These are phyloP conservation scores for Eustalomyia histrio DNA, from an alignment of 2,888 invertebrate genomes.

Conservation along the genomic window DNA sequence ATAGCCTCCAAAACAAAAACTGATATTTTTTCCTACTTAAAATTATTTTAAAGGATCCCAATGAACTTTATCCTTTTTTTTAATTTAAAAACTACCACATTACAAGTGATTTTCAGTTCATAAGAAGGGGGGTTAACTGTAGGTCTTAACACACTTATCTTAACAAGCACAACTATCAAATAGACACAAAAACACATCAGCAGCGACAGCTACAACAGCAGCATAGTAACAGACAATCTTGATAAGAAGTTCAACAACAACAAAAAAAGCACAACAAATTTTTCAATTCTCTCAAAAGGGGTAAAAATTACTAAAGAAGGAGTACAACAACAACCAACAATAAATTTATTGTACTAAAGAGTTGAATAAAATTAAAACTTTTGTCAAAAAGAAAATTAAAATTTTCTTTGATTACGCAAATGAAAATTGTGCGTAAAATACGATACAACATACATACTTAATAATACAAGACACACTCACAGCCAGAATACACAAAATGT, in stretches of 20 bases:
- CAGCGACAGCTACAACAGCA: slow-evolving; percentile 15
- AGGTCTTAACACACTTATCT: slow-evolving; percentile 50
- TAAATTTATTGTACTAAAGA: slow-evolving; percentile 7
- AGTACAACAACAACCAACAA: neutral
- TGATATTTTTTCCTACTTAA: slow-evolving; percentile 10
- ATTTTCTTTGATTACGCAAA: slow-evolving; percentile 46
- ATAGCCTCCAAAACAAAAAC: neutral
- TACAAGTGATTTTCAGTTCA: slow-evolving; percentile 64
- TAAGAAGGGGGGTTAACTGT: slow-evolving; percentile 51
- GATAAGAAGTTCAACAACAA: slow-evolving; percentile 45
- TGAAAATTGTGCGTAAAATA: slow-evolving; percentile 48
- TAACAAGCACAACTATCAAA: slow-evolving; percentile 48
- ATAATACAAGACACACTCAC: no score
- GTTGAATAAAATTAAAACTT: slow-evolving; percentile 38
- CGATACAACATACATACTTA: neutral
- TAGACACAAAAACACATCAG: neutral
- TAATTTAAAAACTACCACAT: slow-evolving; percentile 27
- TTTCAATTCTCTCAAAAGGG: slow-evolving; percentile 35
- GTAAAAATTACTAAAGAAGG: neutral
- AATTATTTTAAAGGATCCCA: slow-evolving; percentile 23
- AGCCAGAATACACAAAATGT: slow-evolving; percentile 32
- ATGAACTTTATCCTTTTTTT: slow-evolving; percentile 33
- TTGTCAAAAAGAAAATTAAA: slow-evolving; percentile 41
- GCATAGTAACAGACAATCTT: slow-evolving; percentile 36
- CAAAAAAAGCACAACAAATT: slow-evolving; percentile 42